Conservation (phyloP, 2,113 vertebrate species). For the Phycodurus eques region DNA sequence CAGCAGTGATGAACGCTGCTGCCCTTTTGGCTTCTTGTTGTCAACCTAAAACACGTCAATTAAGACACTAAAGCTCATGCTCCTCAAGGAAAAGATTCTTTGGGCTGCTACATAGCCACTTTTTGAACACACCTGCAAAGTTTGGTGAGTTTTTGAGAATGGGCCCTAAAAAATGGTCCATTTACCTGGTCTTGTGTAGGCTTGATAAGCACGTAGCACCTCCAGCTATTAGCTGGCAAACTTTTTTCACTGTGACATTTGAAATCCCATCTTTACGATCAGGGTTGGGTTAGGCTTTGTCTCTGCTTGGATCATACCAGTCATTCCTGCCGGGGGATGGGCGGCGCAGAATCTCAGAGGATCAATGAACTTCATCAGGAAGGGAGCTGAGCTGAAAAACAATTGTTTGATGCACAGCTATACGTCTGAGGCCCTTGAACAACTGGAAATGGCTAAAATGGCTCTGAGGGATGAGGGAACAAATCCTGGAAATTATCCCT, state of each 20-base stretch:
- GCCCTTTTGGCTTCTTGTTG: not conserved
- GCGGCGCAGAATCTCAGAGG: conserved; percentile 40
- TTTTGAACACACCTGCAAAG: not conserved
- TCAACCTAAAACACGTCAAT: not conserved
- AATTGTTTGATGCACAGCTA: conserved; percentile 49
- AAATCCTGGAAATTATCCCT: not conserved
- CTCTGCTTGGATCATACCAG: conserved; percentile 44
- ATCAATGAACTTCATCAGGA: conserved; percentile 68
- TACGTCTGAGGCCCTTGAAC: not conserved
- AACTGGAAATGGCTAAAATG: no score
- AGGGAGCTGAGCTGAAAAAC: conserved; percentile 56
- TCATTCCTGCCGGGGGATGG: conserved; percentile 40
- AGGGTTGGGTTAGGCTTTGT: not conserved
- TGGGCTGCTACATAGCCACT: not conserved
- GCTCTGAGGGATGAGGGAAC: no score
- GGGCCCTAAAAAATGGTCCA: not conserved
- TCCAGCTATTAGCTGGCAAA: conserved; percentile 47
- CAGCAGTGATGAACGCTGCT: not conserved
- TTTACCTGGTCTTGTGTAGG: conserved; percentile 10
- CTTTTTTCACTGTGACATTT: conserved; percentile 49
- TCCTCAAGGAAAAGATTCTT: not conserved
- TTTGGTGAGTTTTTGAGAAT: not conserved
- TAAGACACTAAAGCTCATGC: not conserved
- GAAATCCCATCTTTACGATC: conserved; percentile 67
- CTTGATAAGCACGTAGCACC: conserved; percentile 38